Conservation (phyloP, 2,797 vertebrate species). For the Rhyacichthys aspro region DNA sequence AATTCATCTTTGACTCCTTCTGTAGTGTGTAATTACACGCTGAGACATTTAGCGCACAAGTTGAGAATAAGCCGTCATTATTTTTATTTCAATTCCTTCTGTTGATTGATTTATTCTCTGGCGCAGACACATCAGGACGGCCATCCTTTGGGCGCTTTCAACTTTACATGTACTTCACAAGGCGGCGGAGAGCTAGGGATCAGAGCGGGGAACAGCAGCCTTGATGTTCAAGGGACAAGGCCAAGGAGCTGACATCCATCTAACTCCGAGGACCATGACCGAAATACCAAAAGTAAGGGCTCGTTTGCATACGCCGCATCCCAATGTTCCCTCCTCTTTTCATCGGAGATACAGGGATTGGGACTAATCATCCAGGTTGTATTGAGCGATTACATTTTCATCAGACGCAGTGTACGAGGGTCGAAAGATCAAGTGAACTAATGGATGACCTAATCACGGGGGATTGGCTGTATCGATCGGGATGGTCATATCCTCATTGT, state of each 20-base stretch:
- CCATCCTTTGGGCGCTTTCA: neutral
- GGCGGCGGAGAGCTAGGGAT: constrained; percentile 45
- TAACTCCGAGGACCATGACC: constrained; percentile 44
- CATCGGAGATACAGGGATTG: constrained; percentile 42
- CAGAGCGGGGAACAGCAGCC: constrained; percentile 55
- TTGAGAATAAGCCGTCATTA: constrained; percentile 36
- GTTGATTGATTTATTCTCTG: constrained; percentile 37
- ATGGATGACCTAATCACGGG: constrained; percentile 75
- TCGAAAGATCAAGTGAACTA: constrained; percentile 74
- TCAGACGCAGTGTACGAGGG: constrained; percentile 63
- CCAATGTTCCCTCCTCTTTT: constrained; percentile 35
- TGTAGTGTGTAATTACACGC: constrained; percentile 34
- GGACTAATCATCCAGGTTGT: constrained; percentile 57
- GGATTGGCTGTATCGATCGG: constrained; percentile 72
- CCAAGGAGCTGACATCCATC: constrained; percentile 24
- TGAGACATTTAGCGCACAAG: constrained; percentile 39
- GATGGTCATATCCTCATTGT: constrained; percentile 69
- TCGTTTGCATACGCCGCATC: constrained; percentile 62
- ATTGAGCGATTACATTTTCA: constrained; percentile 73
- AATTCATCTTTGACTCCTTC: constrained; percentile 49
- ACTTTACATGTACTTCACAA: constrained; percentile 32
- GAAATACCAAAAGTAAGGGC: constrained; percentile 44
- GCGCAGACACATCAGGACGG: neutral
- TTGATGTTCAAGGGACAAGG: constrained; percentile 69
- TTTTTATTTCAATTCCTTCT: constrained; percentile 28